These are phyloP conservation scores for Harpagifer antarcticus DNA, from an alignment of 2,797 vertebrate species.

Conservation along the genomic window DNA sequence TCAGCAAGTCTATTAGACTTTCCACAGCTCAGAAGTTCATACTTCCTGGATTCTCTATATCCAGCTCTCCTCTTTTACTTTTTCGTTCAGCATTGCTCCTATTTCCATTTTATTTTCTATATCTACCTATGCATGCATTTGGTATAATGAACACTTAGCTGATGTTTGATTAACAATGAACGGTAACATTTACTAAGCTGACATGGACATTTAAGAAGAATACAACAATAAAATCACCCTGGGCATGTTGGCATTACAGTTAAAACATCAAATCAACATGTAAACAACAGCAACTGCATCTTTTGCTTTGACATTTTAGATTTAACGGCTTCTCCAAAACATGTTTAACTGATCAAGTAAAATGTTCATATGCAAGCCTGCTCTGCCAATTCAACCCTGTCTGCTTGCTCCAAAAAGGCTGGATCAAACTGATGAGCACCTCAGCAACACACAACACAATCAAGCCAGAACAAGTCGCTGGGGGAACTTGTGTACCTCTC, in stretches of 20 bases:
- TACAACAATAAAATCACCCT: too few species aligned
- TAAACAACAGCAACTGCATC: neutral
- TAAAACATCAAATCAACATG: neutral
- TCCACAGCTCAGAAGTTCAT: conserved; percentile 43
- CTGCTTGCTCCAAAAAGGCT: conserved; percentile 9
- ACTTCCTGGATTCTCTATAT: conserved; percentile 47
- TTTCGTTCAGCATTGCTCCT: neutral
- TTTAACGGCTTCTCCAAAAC: neutral
- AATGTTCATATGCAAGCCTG: conserved; percentile 5
- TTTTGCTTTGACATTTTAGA: conserved; percentile 2
- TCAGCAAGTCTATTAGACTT: conserved; percentile 62
- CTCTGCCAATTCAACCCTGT: conserved; percentile 13
- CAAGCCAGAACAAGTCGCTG: conserved; percentile 31
- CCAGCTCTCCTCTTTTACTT: conserved; percentile 32
- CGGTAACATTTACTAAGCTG: neutral
- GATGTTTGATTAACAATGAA: neutral
- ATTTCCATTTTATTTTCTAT: conserved; percentile 6
- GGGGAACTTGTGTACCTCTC: conserved; percentile 28
- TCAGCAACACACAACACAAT: conserved; percentile 31
- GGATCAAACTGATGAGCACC: neutral
- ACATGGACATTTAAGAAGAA: neutral
- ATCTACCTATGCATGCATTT: neutral
- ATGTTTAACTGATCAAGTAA: conserved; percentile 11
- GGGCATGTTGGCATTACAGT: too few species aligned
- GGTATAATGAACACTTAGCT: neutral